Evolutionary conservation across 2,113 vertebrate genomes (phyloP), one percentile per base, ranked within the genome.

Genomic region (Tamias sibiricus): DNA sequence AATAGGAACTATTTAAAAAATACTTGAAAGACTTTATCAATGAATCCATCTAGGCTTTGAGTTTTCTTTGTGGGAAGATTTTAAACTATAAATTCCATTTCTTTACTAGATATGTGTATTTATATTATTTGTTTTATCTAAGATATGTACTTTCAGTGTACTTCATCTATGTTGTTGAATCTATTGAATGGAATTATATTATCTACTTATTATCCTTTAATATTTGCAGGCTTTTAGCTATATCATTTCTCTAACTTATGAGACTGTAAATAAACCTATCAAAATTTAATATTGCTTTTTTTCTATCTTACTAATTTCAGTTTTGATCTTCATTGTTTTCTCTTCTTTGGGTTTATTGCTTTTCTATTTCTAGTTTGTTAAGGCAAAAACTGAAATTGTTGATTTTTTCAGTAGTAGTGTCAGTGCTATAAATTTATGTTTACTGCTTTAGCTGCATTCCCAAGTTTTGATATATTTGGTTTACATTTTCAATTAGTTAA

Each of bases 381-480:
- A 79, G 20, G 32, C 71, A 13, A 87, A 91, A 95, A 47, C 71
- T 66, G 35, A 95, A 35, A 57, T 72, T 14, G 87, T 30, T 95
- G 32, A 72, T 40, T 59, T 90, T 90, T 95, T 77, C 6, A 85
- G 32, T 49, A 72, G 10, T 12, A 14, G 16, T 37, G 19, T 74
- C 84, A 81, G n/a, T 75, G 13, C 35, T 89, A n/a, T 80, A 87
- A 87, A 80, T 75, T 87, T 91, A 82, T 22, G 83, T 96, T 26
- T 42, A 42, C 4, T 81, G 49, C 47, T 75, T 94, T 94, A 79
- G 47, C 72, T 75, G 14, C 37, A 54, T 74, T n/a, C 17, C 54
- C 22, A 57, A 79, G 54, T 71, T 76, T 82, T 49, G 30, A 71
- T 74, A 69, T 66, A 52, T 71, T 30, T 9, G 71, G 13, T 52